phyloP scores from a whole-genome alignment of 2,888 invertebrate species.

The Harmothoe impar region DNA sequence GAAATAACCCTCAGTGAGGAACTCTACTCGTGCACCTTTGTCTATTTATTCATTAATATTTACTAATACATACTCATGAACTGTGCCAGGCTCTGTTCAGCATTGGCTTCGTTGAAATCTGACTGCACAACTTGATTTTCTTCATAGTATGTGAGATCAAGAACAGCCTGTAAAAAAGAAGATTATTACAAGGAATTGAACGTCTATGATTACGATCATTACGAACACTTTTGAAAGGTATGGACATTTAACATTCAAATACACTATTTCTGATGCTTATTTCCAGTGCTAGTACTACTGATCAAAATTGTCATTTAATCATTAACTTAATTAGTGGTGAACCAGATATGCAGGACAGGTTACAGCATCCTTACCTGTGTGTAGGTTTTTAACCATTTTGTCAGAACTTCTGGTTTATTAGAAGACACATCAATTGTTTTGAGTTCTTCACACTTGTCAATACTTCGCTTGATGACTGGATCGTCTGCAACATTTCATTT shows the following conservation, averaged over 20 bases:
- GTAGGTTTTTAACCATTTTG: conserved; percentile 45
- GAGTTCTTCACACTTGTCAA: conserved; percentile 30
- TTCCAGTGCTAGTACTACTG: no score
- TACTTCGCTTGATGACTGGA: not conserved
- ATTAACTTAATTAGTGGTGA: no score
- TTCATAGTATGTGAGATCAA: conserved; percentile 76
- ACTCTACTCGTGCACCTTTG: no score
- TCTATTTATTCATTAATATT: no score
- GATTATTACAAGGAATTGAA: not conserved
- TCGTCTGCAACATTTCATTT: conserved; percentile 45
- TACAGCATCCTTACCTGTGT: conserved; percentile 27
- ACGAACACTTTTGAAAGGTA: no score
- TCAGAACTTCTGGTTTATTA: not conserved
- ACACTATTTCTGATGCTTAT: no score
- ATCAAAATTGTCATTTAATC: no score
- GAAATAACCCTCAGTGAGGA: no score
- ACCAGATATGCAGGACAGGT: no score
- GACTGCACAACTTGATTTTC: conserved; percentile 74
- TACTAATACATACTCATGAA: conserved; percentile 72
- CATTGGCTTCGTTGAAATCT: conserved; percentile 72
- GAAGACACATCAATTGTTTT: not conserved
- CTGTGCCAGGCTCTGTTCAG: conserved; percentile 71
- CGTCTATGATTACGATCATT: no score
- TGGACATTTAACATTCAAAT: no score
- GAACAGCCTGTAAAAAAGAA: conserved; percentile 70